These are phyloP conservation scores for Hippocampus kuda DNA, from an alignment of 2,797 vertebrate species.

Conservation along the genomic window DNA sequence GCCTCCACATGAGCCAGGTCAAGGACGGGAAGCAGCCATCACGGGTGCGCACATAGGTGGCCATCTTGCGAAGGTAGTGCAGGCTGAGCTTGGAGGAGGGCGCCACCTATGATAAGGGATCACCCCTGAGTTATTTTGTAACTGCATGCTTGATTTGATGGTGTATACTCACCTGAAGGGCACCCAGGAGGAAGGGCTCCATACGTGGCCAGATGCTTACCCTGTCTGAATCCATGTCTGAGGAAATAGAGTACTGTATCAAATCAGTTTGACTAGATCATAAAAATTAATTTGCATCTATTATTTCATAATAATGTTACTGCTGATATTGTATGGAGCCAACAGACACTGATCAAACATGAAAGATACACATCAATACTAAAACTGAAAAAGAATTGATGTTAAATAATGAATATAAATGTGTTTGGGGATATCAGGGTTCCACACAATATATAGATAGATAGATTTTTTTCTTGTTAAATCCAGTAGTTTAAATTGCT, in stretches of 20 bases:
- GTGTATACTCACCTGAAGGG: slow-evolving; percentile 61
- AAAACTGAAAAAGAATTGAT: too few species aligned
- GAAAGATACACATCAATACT: too few species aligned
- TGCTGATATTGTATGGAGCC: too few species aligned
- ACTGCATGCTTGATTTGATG: background rate
- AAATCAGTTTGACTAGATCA: background rate
- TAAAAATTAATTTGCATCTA: too few species aligned
- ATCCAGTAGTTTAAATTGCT: too few species aligned
- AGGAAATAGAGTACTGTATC: background rate
- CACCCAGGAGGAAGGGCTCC: slow-evolving; percentile 84
- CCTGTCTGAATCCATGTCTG: slow-evolving; percentile 67
- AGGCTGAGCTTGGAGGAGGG: slow-evolving; percentile 77
- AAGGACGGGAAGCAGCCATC: slow-evolving; percentile 80
- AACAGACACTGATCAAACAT: too few species aligned
- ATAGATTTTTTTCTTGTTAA: too few species aligned
- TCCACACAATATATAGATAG: too few species aligned
- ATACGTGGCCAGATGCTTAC: slow-evolving; percentile 82
- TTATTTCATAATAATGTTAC: too few species aligned
- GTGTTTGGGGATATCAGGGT: too few species aligned
- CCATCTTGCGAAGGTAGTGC: slow-evolving; percentile 88
- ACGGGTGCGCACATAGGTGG: slow-evolving; percentile 73
- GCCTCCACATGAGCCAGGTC: slow-evolving; percentile 83
- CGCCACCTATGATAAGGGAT: slow-evolving; percentile 33
- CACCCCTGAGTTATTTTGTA: background rate
- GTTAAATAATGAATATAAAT: too few species aligned